phyloP scores from a whole-genome alignment of 2,113 vertebrate genomes.

The Petrocephalus microphthalmus region DNA sequence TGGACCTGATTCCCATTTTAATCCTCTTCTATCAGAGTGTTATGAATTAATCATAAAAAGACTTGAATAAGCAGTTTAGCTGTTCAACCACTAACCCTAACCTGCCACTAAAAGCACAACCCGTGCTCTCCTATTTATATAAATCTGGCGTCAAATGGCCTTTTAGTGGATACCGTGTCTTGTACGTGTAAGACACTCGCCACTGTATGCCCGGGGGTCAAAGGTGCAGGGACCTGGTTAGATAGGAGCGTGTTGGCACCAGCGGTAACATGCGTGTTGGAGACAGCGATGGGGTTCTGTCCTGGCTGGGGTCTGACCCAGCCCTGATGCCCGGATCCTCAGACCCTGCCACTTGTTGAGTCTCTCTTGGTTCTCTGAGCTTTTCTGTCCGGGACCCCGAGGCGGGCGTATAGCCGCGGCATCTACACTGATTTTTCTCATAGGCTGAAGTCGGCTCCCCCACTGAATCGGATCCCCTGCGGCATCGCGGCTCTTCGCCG shows the following conservation, averaged over 20 bases:
- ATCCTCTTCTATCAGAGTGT: not conserved
- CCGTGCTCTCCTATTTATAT: not conserved
- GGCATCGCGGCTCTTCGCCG: not conserved
- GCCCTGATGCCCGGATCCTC: not conserved
- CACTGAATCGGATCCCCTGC: not conserved
- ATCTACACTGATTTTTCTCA: not conserved
- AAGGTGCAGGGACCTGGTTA: not conserved
- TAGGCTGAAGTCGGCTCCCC: not conserved
- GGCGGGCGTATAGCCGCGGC: not conserved
- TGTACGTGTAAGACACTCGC: not conserved
- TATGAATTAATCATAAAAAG: not conserved
- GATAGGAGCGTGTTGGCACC: not conserved
- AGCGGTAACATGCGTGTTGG: not conserved
- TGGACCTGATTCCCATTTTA: not conserved
- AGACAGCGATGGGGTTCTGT: not conserved
- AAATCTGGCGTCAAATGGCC: not conserved
- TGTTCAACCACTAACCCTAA: not conserved
- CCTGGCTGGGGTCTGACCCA: not conserved
- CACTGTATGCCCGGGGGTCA: not conserved
- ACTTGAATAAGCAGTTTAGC: not conserved
- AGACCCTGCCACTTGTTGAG: constrained; percentile 2
- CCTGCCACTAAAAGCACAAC: not conserved
- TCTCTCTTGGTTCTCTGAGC: not conserved
- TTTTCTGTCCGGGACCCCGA: not conserved
- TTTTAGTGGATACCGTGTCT: not conserved